These are phyloP conservation scores for Lithobates sylvaticus DNA, from an alignment of 2,797 vertebrate genomes.

Conservation along the genomic window DNA sequence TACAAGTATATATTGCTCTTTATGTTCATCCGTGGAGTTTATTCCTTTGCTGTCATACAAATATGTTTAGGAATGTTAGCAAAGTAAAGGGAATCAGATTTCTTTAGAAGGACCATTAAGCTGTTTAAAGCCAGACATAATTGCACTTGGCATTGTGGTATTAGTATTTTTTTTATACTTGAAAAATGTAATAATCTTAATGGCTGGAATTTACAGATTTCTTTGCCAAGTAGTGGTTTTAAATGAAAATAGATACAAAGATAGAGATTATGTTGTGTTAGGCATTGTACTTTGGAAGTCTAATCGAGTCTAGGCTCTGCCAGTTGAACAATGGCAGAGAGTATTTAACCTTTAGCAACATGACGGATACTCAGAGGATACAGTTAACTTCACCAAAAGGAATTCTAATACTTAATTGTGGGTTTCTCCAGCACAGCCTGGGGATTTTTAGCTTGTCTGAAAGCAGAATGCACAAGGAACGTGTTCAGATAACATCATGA, in stretches of 20 bases:
- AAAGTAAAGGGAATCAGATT: slow-evolving; percentile 19
- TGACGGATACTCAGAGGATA: neutral
- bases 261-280: neutral
- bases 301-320: neutral
- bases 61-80: slow-evolving; percentile 12
- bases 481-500: neutral
- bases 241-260: neutral
- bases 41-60: no score
- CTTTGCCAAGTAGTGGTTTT: neutral
- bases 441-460: slow-evolving; percentile 11
- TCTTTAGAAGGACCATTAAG: slow-evolving; percentile 28
- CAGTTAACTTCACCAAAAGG: slow-evolving; percentile 24
- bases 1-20: neutral
- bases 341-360: slow-evolving; percentile 39
- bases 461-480: neutral
- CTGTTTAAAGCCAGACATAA: slow-evolving; percentile 24
- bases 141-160: slow-evolving; percentile 30
- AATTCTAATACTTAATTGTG: slow-evolving; percentile 40
- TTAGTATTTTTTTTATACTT: slow-evolving; percentile 4
- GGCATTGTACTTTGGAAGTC: neutral
- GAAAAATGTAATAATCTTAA: slow-evolving; percentile 24
- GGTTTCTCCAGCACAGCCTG: slow-evolving; percentile 21
- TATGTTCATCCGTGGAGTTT: neutral
- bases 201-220: slow-evolving; percentile 30
- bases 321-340: slow-evolving; percentile 15